Evolutionary conservation across 2,888 invertebrate species (phyloP).

Genomic region (Nebria brevicollis): DNA sequence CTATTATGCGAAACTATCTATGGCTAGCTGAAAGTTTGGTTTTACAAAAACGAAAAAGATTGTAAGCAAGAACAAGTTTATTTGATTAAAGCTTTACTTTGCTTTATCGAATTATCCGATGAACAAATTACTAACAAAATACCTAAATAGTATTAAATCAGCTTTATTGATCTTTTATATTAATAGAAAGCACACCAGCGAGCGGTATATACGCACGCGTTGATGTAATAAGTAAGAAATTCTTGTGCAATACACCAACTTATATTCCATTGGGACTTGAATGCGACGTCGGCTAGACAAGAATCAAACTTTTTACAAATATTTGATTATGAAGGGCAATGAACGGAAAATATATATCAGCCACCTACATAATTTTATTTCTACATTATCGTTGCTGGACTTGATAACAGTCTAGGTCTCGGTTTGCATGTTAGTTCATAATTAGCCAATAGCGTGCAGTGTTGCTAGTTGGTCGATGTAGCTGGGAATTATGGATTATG

Average conservation of each 20-base stretch:
- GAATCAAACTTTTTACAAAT: constrained; percentile 28
- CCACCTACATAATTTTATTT: constrained; percentile 42
- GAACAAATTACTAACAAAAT: neutral
- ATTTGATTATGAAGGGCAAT: constrained; percentile 44
- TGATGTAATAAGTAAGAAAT: constrained; percentile 40
- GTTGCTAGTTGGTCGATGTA: constrained; percentile 16
- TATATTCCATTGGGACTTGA: constrained; percentile 25
- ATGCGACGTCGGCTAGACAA: constrained; percentile 24
- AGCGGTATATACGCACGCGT: constrained; percentile 13
- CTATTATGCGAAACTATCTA: too few species aligned
- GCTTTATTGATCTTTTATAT: constrained; percentile 18
- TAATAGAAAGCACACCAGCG: constrained; percentile 14
- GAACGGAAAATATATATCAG: constrained; percentile 28
- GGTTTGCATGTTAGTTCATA: constrained; percentile 40
- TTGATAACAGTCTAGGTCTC: constrained; percentile 35
- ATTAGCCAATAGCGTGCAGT: constrained; percentile 39
- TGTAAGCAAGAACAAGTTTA: too few species aligned
- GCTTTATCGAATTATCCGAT: too few species aligned
- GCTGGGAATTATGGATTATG: constrained; percentile 18
- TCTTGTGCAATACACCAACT: constrained; percentile 22
- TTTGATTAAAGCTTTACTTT: too few species aligned
- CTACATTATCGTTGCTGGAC: constrained; percentile 31
- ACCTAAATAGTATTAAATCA: neutral
- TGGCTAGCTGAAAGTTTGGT: too few species aligned
- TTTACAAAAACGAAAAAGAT: too few species aligned